These are phyloP conservation scores for Xestoiulus laeticollis DNA, from an alignment of 2,888 invertebrate genomes.

Conservation along the genomic window DNA sequence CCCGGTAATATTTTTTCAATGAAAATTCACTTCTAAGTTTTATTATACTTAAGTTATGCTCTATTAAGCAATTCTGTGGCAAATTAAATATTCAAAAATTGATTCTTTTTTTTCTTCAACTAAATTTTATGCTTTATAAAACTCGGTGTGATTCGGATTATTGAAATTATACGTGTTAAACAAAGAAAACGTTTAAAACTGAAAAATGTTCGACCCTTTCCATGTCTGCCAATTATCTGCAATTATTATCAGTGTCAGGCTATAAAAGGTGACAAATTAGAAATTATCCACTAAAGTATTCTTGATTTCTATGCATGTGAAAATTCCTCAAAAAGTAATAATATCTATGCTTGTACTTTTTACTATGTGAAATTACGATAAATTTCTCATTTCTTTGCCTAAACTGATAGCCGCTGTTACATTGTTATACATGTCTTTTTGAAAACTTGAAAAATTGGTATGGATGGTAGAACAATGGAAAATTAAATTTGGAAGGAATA, in stretches of 20 bases:
- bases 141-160: not conserved
- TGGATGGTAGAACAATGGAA: not conserved
- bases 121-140: constrained; percentile 1
- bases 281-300: not conserved
- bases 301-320: not conserved
- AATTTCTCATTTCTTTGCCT: not conserved
- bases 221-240: not conserved
- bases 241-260: constrained; percentile 28
- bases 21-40: not conserved
- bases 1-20: not conserved
- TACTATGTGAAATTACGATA: not conserved
- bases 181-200: constrained; percentile 21
- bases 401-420: not conserved
- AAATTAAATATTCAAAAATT: constrained; percentile 36
- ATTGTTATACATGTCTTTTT: not conserved
- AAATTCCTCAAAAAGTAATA: not conserved
- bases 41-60: constrained; percentile 8
- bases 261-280: not conserved
- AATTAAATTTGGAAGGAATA: too few relatives aligned
- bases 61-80: constrained; percentile 17
- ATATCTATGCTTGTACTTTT: not conserved
- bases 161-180: constrained; percentile 21
- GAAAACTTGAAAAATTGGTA: not conserved
- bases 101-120: not conserved
- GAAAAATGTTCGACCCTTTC: constrained; percentile 10